Evolutionary conservation across 2,797 vertebrate species (phyloP).

Genomic region (Anas bahamensis): DNA sequence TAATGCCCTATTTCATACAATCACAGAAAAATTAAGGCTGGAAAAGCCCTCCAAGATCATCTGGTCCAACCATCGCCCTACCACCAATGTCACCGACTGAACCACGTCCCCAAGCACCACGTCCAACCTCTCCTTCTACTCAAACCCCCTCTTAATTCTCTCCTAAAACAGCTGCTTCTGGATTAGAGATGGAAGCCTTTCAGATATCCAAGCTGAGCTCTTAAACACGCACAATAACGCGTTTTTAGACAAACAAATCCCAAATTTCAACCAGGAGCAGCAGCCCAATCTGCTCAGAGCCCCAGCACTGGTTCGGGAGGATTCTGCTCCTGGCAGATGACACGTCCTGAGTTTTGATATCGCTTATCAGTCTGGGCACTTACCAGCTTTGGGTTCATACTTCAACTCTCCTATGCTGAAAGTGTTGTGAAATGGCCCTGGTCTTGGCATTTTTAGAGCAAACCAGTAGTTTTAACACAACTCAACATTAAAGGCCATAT

Average conservation of each 20-base stretch:
- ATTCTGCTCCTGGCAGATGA: background rate
- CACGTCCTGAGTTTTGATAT: background rate
- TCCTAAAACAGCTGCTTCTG: background rate
- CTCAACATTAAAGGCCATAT: background rate
- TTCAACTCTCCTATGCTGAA: background rate
- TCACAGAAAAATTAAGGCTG: no score
- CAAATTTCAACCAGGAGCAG: background rate
- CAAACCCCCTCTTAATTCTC: background rate
- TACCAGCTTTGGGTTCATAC: background rate
- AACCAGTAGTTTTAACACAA: background rate
- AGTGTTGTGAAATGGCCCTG: background rate
- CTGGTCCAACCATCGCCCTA: no score
- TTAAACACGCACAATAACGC: background rate
- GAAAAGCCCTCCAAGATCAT: no score
- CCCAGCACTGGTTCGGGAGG: accelerated
- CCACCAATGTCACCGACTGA: no score
- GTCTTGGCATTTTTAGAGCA: background rate
- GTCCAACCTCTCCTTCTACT: background rate
- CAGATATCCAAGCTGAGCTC: accelerated
- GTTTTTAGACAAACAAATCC: background rate
- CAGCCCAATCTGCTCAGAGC: accelerated
- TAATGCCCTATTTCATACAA: no score
- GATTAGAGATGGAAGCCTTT: background rate
- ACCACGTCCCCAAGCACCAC: no score
- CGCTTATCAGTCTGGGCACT: background rate